phyloP scores from a whole-genome alignment of 2,888 invertebrate genomes.

The Drosophila kanekoi region DNA sequence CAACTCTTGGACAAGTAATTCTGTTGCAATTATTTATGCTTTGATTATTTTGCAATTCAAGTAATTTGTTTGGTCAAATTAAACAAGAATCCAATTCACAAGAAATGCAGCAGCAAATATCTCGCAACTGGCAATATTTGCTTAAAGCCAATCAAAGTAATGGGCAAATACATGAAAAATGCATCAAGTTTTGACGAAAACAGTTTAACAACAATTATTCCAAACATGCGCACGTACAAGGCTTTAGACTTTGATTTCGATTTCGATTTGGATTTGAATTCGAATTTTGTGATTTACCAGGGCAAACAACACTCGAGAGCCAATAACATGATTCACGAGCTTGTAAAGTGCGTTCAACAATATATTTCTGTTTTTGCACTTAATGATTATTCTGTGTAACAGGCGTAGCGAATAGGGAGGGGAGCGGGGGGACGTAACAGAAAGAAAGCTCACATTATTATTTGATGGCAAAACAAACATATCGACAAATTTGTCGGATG shows the following conservation, averaged over 20 bases:
- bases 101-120: not conserved
- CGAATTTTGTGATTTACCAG: conserved; percentile 7
- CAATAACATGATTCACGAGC: conserved; percentile 1
- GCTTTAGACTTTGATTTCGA: conserved; percentile 1
- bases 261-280: not conserved
- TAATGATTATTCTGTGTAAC: conserved; percentile 21
- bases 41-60: not conserved
- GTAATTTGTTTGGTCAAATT: not conserved
- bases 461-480: not conserved
- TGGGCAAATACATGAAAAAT: conserved; percentile 29
- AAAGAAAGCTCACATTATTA: not conserved
- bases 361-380: conserved; percentile 12
- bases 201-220: conserved; percentile 45
- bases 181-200: conserved; percentile 26
- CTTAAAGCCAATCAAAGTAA: not conserved
- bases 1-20: not conserved
- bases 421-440: not conserved
- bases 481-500: not conserved
- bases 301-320: conserved; percentile 4
- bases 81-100: not conserved
- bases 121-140: not conserved
- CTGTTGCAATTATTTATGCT: not conserved
- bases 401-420: not conserved
- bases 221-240: conserved; percentile 20
- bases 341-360: conserved; percentile 1